phyloP scores from a whole-genome alignment of 2,113 vertebrate species.

The Arothron firmamentum region DNA sequence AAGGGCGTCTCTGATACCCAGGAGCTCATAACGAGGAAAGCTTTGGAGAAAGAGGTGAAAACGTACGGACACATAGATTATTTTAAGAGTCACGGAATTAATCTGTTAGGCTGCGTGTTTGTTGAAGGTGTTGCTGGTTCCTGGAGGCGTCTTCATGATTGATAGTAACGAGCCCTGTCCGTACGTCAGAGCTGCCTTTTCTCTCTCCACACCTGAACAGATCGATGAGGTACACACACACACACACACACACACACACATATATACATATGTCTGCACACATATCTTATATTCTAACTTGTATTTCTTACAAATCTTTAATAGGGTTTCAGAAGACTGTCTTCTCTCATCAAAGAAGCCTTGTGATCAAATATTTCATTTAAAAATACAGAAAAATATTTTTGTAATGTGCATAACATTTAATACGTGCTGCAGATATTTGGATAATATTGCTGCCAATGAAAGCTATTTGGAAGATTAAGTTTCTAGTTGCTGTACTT shows the following conservation, averaged over 20 bases:
- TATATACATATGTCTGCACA: not conserved
- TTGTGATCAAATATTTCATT: conserved; percentile 44
- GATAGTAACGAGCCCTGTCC: conserved; percentile 77
- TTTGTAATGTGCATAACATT: no score
- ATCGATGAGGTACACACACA: conserved; percentile 79
- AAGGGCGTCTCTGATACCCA: conserved; percentile 83
- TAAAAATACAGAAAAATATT: not conserved
- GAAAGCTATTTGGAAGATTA: not conserved
- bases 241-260: conserved; percentile 7
- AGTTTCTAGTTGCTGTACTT: not conserved
- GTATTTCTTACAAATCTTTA: conserved; percentile 6
- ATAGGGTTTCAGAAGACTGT: conserved; percentile 87
- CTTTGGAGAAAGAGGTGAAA: conserved; percentile 86
- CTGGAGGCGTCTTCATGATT: conserved; percentile 82
- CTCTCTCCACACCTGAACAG: conserved; percentile 81
- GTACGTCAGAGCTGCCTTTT: conserved; percentile 87
- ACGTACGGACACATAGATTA: not conserved
- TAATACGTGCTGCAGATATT: no score
- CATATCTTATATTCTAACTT: not conserved
- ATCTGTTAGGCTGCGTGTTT: not conserved
- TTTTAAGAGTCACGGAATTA: not conserved
- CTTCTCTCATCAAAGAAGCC: conserved; percentile 83
- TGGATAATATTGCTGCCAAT: no score
- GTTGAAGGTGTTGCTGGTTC: conserved; percentile 84
- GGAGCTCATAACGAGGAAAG: conserved; percentile 85